Evolutionary conservation across 2,113 vertebrate species (phyloP).

Genomic region (Dasyprocta punctata): DNA sequence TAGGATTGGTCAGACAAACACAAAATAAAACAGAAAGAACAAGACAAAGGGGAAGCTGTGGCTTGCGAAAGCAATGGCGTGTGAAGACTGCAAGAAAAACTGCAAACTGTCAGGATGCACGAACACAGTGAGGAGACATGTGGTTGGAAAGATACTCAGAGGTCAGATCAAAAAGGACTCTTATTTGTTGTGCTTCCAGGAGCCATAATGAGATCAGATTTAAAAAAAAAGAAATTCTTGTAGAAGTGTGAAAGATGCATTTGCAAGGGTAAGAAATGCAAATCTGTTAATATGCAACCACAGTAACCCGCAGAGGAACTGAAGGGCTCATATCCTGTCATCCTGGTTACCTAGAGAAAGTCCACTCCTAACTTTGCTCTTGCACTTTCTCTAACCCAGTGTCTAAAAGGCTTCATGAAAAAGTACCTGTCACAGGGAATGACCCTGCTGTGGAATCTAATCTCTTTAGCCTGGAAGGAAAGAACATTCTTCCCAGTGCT

Average conservation of each 20-base stretch:
- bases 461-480: fast-evolving
- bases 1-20: not conserved
- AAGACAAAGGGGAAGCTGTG: not conserved
- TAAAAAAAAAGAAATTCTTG: not conserved
- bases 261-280: not conserved
- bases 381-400: not conserved
- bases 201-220: not conserved
- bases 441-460: not conserved
- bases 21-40: not conserved
- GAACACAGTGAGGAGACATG: not conserved
- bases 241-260: not conserved
- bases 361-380: no score
- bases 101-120: not conserved
- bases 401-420: not conserved
- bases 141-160: not conserved
- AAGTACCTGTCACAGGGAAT: not conserved
- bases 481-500: not conserved
- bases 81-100: not conserved
- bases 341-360: not conserved
- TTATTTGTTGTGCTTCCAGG: not conserved
- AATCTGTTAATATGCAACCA: not conserved
- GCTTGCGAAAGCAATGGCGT: not conserved
- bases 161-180: no score
- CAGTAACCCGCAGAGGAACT: not conserved
- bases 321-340: not conserved